Evolutionary conservation across 2,797 vertebrate genomes (phyloP).

Genomic region (Parauchenoglanis punctatus): DNA sequence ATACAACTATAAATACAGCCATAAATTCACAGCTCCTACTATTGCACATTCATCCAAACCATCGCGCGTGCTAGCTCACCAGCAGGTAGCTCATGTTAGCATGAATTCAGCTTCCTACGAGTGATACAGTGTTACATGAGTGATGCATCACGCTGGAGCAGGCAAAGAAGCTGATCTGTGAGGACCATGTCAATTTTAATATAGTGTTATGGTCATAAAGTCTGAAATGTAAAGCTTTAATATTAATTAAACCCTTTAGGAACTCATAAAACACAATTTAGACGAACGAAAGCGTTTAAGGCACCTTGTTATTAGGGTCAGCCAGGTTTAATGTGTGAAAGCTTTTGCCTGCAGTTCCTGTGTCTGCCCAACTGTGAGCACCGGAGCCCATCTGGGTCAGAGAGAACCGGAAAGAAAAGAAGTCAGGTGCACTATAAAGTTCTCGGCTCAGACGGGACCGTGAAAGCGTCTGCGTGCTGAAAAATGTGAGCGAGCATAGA

Average conservation of each 20-base stretch:
- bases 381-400: slow-evolving; percentile 1
- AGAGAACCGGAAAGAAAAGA: slow-evolving; percentile 5
- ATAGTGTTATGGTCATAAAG: too few species aligned
- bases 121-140: background rate
- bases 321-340: background rate
- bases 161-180: background rate
- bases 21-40: background rate
- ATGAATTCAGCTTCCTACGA: background rate
- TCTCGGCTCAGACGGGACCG: background rate
- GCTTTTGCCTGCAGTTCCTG: background rate
- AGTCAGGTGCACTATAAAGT: background rate
- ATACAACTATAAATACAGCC: background rate
- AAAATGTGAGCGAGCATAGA: slow-evolving; percentile 3
- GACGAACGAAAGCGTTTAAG: background rate
- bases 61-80: background rate
- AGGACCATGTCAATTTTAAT: background rate
- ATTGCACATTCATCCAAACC: background rate
- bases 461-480: background rate
- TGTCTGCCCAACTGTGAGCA: background rate
- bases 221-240: background rate
- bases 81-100: background rate
- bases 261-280: background rate
- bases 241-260: background rate
- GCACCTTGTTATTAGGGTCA: background rate
- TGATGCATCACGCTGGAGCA: too few species aligned